Conservation (phyloP, 1,140 invertebrate species). For the Cotesia vestalis region DNA sequence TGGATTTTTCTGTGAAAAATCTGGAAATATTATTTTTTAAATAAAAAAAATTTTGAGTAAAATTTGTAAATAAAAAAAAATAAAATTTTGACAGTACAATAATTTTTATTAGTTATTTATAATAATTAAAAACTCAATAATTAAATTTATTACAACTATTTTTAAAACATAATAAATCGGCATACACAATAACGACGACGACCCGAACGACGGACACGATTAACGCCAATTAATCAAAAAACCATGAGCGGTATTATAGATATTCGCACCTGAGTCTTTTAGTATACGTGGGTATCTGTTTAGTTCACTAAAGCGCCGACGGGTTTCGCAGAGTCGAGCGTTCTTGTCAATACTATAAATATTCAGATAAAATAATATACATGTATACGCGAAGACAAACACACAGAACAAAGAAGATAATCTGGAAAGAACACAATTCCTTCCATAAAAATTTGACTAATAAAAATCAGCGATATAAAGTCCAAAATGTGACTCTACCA, state of each 20-base stretch:
- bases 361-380: background rate
- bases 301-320: constrained; percentile 61
- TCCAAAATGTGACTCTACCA: constrained; percentile 21
- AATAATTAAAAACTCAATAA: background rate
- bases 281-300: constrained; percentile 63
- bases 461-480: too few relatives aligned
- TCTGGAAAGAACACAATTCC: background rate
- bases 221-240: constrained; percentile 53
- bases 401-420: constrained; percentile 22
- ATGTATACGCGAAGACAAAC: constrained; percentile 17
- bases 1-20: too few relatives aligned
- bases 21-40: too few relatives aligned
- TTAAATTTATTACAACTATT: background rate
- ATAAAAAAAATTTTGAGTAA: too few relatives aligned
- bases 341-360: constrained; percentile 2
- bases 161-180: constrained; percentile 14
- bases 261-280: constrained; percentile 63
- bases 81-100: too few relatives aligned
- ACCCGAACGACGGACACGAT: constrained; percentile 40
- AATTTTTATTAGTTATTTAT: constrained; percentile 4
- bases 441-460: too few relatives aligned
- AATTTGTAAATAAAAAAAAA: too few relatives aligned
- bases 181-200: constrained; percentile 4
- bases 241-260: constrained; percentile 49
- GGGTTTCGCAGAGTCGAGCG: constrained; percentile 27